Base-by-base conservation (phyloP, 2,113 vertebrate species). In the Festucalex cinctus region DNA sequence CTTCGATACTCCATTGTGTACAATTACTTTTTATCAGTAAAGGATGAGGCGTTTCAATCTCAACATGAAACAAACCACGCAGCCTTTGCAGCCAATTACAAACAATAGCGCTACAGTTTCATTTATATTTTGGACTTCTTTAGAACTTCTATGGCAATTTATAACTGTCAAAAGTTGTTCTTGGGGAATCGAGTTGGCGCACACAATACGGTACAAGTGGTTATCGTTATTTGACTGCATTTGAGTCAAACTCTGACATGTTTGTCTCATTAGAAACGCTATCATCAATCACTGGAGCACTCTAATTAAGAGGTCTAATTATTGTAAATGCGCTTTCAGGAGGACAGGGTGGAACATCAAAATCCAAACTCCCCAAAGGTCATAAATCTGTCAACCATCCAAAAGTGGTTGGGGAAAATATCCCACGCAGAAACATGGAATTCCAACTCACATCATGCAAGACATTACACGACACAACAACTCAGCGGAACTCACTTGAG, bases 21-120 rank as follows among this genome's bases (percentile, higher is more conserved):
- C 86, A 63, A 87, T 88, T 84, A 70, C 83, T 88, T 10, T 10
- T 88, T 83, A 91, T 86, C 80, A 72, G 65, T 68, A 70, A 65
- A 14, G 22, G 51, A 24, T 26, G 51, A 12, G 1, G 22, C 14
- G 14, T 54, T 54, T 22, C 48, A 20, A 22, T 51, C 9, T 9
- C 53, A 68, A 65, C 37, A 71, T 24, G 54, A 77, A 77, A 70
- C 60, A 71, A 16, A 65, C 36, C 19, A 73, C 59, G 37, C 24
- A 66, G 66, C 71, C 70, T 68, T 44, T n/a, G 10, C 46, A 57
- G 59, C 68, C 16, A 74, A 60, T 76, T 65, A 67, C 39, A 19
- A 13, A 17, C 17, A 12, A 1, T 24, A 12, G 24, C 3, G 24
- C 10, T 13, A 54, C 51, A 24, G 51, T 54, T 54, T 26, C 4